Evolutionary conservation across 2,888 invertebrate species (phyloP), one percentile per base, ranked within the genome.

Genomic region (Sclerodermus sp.): DNA sequence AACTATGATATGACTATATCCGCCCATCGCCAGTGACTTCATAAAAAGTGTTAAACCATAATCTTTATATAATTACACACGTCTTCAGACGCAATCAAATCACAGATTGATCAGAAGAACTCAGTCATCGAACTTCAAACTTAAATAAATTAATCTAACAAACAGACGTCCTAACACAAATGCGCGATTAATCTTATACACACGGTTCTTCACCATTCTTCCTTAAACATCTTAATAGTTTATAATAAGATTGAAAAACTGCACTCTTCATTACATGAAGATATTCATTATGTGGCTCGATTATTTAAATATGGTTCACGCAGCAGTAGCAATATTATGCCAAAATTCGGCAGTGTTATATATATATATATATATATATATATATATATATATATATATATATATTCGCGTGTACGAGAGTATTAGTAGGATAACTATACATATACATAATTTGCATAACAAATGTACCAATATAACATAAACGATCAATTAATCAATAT

Each of bases 1-100:
- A 70, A 51, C 66, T 74, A 76, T 74, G 67, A 71, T 72, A 74
- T 74, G 74, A 74, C 73, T 75, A 75, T 70, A 69, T 76, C 74
- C 75, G 75, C 72, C 75, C 76, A 69, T 68, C 60, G 64, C 68
- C 70, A 70, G 60, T 53, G 58, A 67, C 8, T 55, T 62, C 57
- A 41, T 55, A 49, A 39, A 46, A 53, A 58, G 54, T 49, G 51
- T 61, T 55, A 51, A 60, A 60, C 52, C 47, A 45, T 62, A 64
- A 49, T 58, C 53, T 65, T 62, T 39, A n/a, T n/a, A n/a, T n/a
- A 45, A 57, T 58, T 50, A 59, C 49, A 30, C 55, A 54, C 56
- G 56, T 51, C 64, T 60, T 54, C 58, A 61, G 66, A 60, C 65
- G 62, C 56, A 64, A 65, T 63, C 61, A 67, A 68, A 73, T 73